Conservation (phyloP, 1,140 invertebrate species). For the Heliconius hewitsoni region DNA sequence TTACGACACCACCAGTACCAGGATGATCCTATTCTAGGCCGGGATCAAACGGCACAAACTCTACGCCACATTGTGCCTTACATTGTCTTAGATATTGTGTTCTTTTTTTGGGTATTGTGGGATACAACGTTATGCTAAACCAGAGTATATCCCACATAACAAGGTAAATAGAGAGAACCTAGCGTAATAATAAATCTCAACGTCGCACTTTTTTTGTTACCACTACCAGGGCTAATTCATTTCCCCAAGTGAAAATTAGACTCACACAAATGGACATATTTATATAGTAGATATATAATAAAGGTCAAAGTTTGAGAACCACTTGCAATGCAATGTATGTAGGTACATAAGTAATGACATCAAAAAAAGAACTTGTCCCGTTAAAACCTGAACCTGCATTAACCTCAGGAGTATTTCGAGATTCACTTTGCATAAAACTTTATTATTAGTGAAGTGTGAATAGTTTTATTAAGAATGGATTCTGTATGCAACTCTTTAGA, state of each 20-base stretch:
- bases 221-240: too few species aligned
- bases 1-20: too few species aligned
- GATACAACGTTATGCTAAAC: too few species aligned
- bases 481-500: neutral
- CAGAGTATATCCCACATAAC: neutral
- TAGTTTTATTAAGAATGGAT: neutral
- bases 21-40: too few species aligned
- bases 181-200: neutral
- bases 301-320: neutral
- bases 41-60: too few species aligned
- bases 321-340: neutral
- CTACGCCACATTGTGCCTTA: too few species aligned
- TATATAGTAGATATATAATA: neutral
- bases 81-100: too few species aligned
- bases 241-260: too few species aligned
- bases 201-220: neutral
- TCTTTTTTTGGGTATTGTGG: too few species aligned
- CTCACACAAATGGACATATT: too few species aligned
- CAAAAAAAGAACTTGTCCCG: conserved; percentile 2
- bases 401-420: conserved; percentile 5
- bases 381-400: conserved; percentile 10
- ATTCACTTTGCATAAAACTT: conserved; percentile 3
- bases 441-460: neutral
- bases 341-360: neutral
- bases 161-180: neutral